phyloP scores from a whole-genome alignment of 2,797 vertebrate species.

The Gallinago stenura region DNA sequence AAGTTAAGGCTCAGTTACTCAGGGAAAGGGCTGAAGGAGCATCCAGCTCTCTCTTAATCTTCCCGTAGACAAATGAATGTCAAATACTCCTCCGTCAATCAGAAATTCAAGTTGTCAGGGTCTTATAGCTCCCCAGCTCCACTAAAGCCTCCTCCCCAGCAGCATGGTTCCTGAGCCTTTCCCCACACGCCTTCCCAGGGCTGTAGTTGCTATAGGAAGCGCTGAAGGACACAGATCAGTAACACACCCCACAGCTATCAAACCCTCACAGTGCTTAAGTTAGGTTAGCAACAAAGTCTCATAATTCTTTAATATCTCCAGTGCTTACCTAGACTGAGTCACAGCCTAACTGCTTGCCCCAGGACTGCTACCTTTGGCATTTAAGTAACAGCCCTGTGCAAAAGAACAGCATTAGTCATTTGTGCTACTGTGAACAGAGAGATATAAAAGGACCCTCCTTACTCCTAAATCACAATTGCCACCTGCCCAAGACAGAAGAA shows the following conservation, averaged over 20 bases:
- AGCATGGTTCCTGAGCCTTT: background rate
- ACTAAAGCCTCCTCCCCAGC: background rate
- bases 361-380: background rate
- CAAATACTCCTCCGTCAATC: background rate
- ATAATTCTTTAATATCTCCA: background rate
- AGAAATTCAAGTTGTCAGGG: fast-evolving
- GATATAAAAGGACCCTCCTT: background rate
- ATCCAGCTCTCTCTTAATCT: background rate
- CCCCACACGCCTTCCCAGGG: background rate
- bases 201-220: background rate
- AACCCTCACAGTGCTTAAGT: background rate
- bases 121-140: background rate
- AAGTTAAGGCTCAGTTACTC: background rate
- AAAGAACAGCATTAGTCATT: background rate
- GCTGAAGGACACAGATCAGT: background rate
- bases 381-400: background rate
- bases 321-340: background rate
- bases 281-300: background rate
- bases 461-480: background rate
- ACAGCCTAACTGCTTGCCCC: background rate
- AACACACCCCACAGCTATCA: background rate
- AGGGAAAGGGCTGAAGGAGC: background rate
- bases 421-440: background rate
- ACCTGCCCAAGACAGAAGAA: background rate
- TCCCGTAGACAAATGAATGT: background rate